phyloP scores from a whole-genome alignment of 2,113 vertebrate species.

The Tonatia bakeri region DNA sequence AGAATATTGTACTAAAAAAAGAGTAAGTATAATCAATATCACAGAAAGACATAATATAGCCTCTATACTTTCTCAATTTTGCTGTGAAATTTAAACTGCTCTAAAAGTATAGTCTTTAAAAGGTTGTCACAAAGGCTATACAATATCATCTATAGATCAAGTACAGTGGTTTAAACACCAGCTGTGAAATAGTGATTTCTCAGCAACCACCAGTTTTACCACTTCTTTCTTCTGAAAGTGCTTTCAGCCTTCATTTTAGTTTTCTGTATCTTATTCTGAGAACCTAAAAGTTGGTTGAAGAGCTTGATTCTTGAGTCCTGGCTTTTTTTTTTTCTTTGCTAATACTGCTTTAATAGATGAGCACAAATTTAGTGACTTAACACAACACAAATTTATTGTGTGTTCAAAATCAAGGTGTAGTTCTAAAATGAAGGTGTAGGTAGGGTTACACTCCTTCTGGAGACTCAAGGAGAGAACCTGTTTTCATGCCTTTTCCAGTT shows the following conservation, averaged over 20 bases:
- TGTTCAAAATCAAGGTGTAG: neutral
- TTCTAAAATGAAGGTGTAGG: neutral
- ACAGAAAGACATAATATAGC: neutral
- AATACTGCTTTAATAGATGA: neutral
- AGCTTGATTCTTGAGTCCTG: neutral
- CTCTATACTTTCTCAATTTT: neutral
- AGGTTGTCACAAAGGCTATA: neutral
- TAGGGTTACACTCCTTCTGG: neutral
- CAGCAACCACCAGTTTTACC: neutral
- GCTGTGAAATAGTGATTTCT: neutral
- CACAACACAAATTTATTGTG: neutral
- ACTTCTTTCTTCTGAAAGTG: neutral
- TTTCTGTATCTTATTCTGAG: neutral
- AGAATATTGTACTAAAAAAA: neutral
- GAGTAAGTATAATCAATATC: conserved; percentile 50
- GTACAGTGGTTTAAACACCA: neutral
- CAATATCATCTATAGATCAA: neutral
- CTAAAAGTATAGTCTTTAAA: neutral
- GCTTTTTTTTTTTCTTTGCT: neutral
- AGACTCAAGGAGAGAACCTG: neutral
- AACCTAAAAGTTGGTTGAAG: neutral
- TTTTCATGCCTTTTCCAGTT: neutral
- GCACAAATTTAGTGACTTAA: neutral
- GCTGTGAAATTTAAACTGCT: neutral
- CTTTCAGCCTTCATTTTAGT: neutral